Base-by-base conservation (phyloP, 2,113 vertebrate species). In the Calidris pugnax region DNA sequence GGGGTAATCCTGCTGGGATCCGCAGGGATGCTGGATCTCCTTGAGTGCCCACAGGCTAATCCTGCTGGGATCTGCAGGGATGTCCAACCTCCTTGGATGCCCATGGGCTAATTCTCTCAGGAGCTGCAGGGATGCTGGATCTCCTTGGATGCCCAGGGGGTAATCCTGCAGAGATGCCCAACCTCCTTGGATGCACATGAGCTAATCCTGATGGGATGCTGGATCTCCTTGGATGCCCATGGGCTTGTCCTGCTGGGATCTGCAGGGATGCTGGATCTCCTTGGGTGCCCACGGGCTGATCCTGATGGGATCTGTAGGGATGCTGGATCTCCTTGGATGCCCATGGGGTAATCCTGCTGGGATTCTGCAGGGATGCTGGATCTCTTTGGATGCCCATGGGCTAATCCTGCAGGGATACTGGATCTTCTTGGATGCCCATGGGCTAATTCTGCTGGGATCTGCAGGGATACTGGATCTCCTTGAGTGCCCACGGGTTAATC, bases 191-290 rank as follows among this genome's bases (percentile, higher is more conserved):
- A 19, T 63, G 15, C 60, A 35, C 62, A 30, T 23, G 57, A 33
- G 59, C 59, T 60, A 6, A 23, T 72, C 37, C 37, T 55, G 23
- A 63, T 24, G 27, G 69, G 32, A 6, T n/a, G 3, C 3, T 32
- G 28, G 17, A 68, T 1, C 6, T 39, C 1, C 3, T 43, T 16
- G 57, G 51, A 23, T 43, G 55, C 6, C 26, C 35, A 3, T 0
- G 26, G 15, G 2, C 48, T 32, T 1, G 19, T 55, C 45, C 68
- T 7, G 10, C 10, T 1, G 2, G 68, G 37, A 76, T 3, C 20
- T 27, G 21, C 5, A 1, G 21, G 8, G 14, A 13, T 27, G 20
- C 13, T 4, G 4, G 3, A 43, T 1, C 2, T 33, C 35, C 35
- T 41, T 13, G 39, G 27, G 7, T 50, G 47, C 47, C 32, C 82